These are phyloP conservation scores for Euura saliciscinereae DNA, from an alignment of 1,140 invertebrate species.

Conservation along the genomic window DNA sequence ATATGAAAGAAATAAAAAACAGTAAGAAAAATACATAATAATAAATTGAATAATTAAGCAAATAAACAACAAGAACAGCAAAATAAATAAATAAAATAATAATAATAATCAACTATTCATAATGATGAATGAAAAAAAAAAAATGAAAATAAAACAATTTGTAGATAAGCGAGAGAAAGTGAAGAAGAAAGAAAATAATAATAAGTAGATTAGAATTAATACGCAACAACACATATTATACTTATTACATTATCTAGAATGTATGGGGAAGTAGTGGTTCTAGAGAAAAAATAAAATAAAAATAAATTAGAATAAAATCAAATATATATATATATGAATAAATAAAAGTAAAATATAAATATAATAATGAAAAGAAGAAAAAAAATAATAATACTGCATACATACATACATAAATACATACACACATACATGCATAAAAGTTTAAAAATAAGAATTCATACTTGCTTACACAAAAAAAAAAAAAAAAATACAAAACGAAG, in stretches of 20 bases:
- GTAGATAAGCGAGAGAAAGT: slow-evolving; percentile 16
- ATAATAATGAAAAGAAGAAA: slow-evolving; percentile 9
- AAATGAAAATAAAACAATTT: slow-evolving; percentile 21
- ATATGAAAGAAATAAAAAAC: too few relatives aligned
- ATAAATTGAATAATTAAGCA: background rate
- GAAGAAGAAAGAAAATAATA: too few relatives aligned
- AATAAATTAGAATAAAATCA: slow-evolving; percentile 14
- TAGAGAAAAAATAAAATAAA: slow-evolving; percentile 39
- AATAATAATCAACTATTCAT: background rate
- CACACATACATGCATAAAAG: slow-evolving; percentile 34
- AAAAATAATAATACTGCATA: background rate
- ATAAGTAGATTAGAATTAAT: slow-evolving; percentile 6
- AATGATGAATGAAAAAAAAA: background rate
- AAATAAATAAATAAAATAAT: background rate
- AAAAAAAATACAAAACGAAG: slow-evolving; percentile 9
- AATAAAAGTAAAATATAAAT: slow-evolving; percentile 32
- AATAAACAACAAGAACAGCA: background rate
- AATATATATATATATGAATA: slow-evolving; percentile 28
- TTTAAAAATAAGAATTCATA: slow-evolving; percentile 33
- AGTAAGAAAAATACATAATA: too few relatives aligned
- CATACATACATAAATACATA: slow-evolving; percentile 11
- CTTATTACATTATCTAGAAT: slow-evolving; percentile 54
- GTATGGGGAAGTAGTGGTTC: slow-evolving; percentile 53
- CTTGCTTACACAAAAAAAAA: slow-evolving; percentile 14
- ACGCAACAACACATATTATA: slow-evolving; percentile 49